Evolutionary conservation across 1,140 invertebrate genomes (phyloP), one percentile per base, ranked within the genome.

Genomic region (Laupala kohalensis): DNA sequence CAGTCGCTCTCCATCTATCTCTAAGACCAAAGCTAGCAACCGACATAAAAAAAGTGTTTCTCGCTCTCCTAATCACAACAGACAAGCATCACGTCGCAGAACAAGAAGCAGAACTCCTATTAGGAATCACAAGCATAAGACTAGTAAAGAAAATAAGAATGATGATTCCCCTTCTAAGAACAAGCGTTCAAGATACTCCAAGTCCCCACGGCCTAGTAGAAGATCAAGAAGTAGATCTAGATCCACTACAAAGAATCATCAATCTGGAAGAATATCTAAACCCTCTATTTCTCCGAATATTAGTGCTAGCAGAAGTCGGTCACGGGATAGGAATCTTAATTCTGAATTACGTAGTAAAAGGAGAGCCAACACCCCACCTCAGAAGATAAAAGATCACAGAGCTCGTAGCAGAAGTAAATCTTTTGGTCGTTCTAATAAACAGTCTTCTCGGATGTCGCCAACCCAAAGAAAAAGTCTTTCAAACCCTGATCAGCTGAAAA

Each of bases 361-460:
- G 63, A 70, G 19, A 30, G 30, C 23, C 2, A 12, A 25, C 23
- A 62, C 69, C 63, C 69, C 69, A 25, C n/a, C 69, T 53, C 25
- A n/a, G 13, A 70, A 23, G 6, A 15, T 4, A 29, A 27, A 68
- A 29, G 67, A 68, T 5, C 27, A 28, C 6, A 71, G 70, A 64
- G 63, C 63, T 25, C 25, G 29, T 27, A 71, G 70, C 25, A 65
- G 25, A 15, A 71, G 64, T 66, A 71, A 71, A 28, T 71, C 70
- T 27, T 63, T 63, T 26, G n/a, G 6, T 25, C 62, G 64, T 64
- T 64, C 6, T 71, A 25, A 68, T 29, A 68, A 68, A 68, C 9
- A 25, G 15, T 29, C 5, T 23, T 29, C 19, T 13, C 28, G 29
- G 24, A 9, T 29, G 29, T 24, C 67, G 24, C 67, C 67, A n/a